Conservation (phyloP, 2,888 invertebrate genomes). For the Cylindroiulus punctatus region DNA sequence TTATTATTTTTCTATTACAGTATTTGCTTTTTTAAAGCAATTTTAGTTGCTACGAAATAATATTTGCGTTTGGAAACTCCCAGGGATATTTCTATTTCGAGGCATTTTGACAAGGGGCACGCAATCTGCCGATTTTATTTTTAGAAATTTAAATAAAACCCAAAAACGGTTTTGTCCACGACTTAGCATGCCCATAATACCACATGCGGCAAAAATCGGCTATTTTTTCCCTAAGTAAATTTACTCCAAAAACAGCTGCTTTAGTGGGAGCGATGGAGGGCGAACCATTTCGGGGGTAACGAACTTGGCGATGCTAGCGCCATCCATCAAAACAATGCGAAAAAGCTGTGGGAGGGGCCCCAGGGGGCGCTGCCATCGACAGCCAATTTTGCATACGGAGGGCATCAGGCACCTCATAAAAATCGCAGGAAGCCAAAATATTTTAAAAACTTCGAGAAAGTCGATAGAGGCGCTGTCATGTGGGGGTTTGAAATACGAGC, state of each 20-base stretch:
- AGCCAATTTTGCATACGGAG: neutral
- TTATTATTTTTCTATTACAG: neutral
- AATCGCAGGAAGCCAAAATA: neutral
- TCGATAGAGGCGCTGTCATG: constrained; percentile 16
- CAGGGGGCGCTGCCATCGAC: neutral
- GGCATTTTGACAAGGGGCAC: constrained; percentile 6
- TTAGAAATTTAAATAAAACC: constrained; percentile 11
- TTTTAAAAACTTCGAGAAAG: constrained; percentile 3
- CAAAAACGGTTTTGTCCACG: neutral
- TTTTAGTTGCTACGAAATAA: constrained; percentile 3
- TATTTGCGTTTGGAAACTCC: constrained; percentile 2
- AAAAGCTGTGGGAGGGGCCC: constrained; percentile 3
- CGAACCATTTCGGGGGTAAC: constrained; percentile 15
- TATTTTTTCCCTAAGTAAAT: constrained; percentile 43
- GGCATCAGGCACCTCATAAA: constrained; percentile 17
- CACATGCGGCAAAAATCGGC: constrained; percentile 19
- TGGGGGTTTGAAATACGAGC: constrained; percentile 37
- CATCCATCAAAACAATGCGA: constrained; percentile 43
- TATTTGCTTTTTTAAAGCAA: neutral
- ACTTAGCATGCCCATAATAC: constrained; percentile 28
- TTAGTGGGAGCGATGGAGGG: constrained; percentile 8
- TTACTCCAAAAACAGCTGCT: constrained; percentile 11
- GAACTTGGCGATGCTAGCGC: neutral
- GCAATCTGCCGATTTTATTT: constrained; percentile 4
- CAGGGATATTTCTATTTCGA: constrained; percentile 35